These are phyloP conservation scores for Burhinus bistriatus DNA, from an alignment of 2,113 vertebrate species.

Conservation along the genomic window DNA sequence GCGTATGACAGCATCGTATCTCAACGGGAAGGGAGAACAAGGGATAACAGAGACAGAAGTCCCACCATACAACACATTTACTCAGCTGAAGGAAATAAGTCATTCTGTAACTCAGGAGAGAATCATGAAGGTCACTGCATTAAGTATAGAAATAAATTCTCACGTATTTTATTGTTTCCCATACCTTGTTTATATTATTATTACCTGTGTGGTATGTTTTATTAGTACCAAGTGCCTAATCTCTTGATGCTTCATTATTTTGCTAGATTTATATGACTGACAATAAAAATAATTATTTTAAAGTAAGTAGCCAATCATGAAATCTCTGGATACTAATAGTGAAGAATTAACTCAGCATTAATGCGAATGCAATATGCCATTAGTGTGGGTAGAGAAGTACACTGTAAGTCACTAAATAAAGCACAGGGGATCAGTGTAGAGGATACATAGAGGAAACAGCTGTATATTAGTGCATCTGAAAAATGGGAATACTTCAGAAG, in stretches of 20 bases:
- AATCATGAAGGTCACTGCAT: not conserved
- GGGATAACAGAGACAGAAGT: too few species aligned
- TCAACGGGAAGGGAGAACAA: accelerated
- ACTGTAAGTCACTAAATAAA: not conserved
- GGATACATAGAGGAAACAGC: not conserved
- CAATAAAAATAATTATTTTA: constrained; percentile 9
- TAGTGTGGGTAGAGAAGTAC: not conserved
- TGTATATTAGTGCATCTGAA: not conserved
- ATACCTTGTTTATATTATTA: not conserved
- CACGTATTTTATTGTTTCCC: not conserved
- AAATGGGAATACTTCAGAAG: not conserved
- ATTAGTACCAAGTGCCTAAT: not conserved
- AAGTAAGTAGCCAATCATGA: not conserved
- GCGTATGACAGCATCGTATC: too few species aligned
- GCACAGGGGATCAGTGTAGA: not conserved
- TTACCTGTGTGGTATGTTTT: not conserved
- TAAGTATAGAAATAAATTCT: not conserved
- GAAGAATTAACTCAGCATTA: not conserved
- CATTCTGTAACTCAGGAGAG: not conserved
- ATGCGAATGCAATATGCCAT: not conserved
- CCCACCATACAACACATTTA: too few species aligned
- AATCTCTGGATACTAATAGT: not conserved
- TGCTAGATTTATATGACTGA: not conserved
- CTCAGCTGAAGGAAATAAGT: not conserved
- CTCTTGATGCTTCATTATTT: not conserved